Evolutionary conservation across 2,113 vertebrate species (phyloP).

Genomic region (Psammodynastes pulverulentus): DNA sequence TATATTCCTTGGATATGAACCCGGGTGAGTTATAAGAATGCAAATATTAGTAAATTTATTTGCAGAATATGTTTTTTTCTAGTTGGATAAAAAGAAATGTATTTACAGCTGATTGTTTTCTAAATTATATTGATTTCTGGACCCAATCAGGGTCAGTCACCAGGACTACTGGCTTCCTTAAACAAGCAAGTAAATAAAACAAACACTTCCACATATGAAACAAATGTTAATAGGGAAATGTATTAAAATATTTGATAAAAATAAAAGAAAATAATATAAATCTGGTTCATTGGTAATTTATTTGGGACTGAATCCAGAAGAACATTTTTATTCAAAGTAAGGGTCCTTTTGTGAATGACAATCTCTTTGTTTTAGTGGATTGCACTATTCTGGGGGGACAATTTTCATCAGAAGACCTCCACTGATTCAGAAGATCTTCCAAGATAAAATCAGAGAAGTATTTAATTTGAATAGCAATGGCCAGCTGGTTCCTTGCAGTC

Average conservation of each 20-base stretch:
- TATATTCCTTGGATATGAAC: neutral
- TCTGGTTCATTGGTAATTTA: neutral
- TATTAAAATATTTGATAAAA: neutral
- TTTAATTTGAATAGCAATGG: neutral
- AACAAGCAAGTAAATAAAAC: neutral
- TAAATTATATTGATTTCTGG: neutral
- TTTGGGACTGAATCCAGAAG: no score
- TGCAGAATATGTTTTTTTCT: conserved; percentile 33
- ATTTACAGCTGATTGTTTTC: neutral
- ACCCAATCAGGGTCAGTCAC: neutral
- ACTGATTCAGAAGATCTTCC: neutral
- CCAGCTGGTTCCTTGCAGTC: neutral
- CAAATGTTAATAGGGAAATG: neutral
- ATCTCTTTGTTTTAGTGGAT: neutral
- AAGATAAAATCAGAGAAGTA: neutral
- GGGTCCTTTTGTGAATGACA: neutral
- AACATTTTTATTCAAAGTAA: neutral
- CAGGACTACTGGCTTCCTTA: neutral
- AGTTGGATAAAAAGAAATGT: conserved; percentile 39
- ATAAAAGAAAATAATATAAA: neutral
- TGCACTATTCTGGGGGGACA: neutral
- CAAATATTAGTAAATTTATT: neutral
- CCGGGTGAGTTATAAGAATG: neutral
- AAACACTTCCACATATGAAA: neutral
- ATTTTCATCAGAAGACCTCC: neutral